Evolutionary conservation across 2,888 invertebrate genomes (phyloP).

Genomic region (Geophilus truncorum): DNA sequence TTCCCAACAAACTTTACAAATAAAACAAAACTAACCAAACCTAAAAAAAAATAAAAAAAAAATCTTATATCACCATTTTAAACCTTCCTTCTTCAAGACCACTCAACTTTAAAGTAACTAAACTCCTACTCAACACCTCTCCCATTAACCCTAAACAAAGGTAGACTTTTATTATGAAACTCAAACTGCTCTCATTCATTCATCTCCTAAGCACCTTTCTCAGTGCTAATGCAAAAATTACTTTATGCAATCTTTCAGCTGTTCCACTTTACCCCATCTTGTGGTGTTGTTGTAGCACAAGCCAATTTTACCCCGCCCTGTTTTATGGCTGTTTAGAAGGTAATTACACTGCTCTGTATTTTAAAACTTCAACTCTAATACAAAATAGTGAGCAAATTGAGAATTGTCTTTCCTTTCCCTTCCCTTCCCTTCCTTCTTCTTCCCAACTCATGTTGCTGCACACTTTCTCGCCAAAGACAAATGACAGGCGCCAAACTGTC

Average conservation of each 20-base stretch:
- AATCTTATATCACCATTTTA: no score
- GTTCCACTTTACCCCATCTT: conserved; percentile 5
- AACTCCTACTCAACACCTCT: not conserved
- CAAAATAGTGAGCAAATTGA: conserved; percentile 13
- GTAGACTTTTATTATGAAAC: not conserved
- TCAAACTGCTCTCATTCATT: not conserved
- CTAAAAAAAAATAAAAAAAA: no score
- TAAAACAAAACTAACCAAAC: no score
- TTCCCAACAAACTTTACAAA: no score
- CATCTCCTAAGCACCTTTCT: not conserved
- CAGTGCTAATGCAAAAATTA: not conserved
- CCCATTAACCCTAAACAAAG: not conserved
- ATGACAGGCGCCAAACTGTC: not conserved
- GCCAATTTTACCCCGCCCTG: not conserved
- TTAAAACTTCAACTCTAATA: conserved; percentile 3
- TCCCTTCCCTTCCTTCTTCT: no score
- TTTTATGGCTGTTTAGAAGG: conserved; percentile 7
- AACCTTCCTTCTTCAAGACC: not conserved
- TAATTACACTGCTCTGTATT: conserved; percentile 2
- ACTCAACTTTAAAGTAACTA: not conserved
- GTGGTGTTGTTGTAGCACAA: not conserved
- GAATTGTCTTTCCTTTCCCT: not conserved
- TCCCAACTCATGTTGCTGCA: no score
- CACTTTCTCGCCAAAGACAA: not conserved
- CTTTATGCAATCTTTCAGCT: not conserved